These are phyloP conservation scores for Graptemys geographica DNA, from an alignment of 2,797 vertebrate genomes.

Conservation along the genomic window DNA sequence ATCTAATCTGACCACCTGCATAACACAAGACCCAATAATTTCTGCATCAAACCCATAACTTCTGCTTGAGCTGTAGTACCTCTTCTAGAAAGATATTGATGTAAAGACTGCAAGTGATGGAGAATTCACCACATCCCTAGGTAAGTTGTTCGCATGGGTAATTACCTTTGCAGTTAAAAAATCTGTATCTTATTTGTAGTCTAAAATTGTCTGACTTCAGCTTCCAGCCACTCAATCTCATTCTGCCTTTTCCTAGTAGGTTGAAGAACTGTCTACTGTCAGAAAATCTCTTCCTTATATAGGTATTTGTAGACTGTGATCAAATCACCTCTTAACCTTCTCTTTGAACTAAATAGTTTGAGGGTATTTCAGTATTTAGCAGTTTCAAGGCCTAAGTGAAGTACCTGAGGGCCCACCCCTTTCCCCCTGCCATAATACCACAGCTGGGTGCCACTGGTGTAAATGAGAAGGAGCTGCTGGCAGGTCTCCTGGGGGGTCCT, in stretches of 20 bases:
- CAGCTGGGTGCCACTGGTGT: not conserved
- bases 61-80: not conserved
- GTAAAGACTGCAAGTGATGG: not conserved
- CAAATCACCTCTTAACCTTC: not conserved
- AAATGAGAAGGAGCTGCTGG: not conserved
- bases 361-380: not conserved
- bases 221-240: not conserved
- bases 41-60: not conserved
- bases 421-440: not conserved
- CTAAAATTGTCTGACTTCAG: not conserved
- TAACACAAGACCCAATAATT: not conserved
- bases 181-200: not conserved
- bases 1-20: not conserved
- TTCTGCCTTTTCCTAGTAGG: not conserved
- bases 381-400: not conserved
- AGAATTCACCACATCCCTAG: not conserved
- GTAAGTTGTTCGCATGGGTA: not conserved
- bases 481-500: not conserved
- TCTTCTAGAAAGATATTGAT: slow-evolving; percentile 5
- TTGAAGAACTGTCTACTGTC: not conserved
- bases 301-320: not conserved
- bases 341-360: not conserved
- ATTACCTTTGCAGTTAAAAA: not conserved
- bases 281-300: not conserved
- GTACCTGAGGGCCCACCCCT: not conserved